phyloP scores from a whole-genome alignment of 2,113 vertebrate species.

The Chaetodon trifascialis region DNA sequence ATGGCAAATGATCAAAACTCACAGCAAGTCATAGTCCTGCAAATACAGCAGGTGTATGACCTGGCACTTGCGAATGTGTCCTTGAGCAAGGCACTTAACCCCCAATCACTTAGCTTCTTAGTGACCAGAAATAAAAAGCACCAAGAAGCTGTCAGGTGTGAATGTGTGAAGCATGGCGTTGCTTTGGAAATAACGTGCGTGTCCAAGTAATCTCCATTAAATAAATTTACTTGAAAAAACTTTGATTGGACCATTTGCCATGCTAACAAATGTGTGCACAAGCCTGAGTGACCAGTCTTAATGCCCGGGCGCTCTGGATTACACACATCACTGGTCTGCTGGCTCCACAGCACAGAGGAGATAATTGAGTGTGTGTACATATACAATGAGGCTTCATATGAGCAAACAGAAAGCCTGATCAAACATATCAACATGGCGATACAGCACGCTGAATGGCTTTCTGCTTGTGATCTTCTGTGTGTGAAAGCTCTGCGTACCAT shows the following conservation, averaged over 20 bases:
- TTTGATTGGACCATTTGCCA: conserved; percentile 51
- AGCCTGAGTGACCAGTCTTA: conserved; percentile 60
- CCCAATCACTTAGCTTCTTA: conserved; percentile 1
- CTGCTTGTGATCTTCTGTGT: conserved; percentile 54
- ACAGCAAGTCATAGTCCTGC: too few species aligned
- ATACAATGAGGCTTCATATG: conserved; percentile 66
- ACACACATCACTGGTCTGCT: conserved; percentile 57
- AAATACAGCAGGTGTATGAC: too few species aligned
- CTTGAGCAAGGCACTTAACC: conserved; percentile 31
- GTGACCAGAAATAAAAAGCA: conserved; percentile 30
- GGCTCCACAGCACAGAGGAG: conserved; percentile 47
- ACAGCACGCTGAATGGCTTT: conserved; percentile 51
- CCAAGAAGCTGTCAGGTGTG: conserved; percentile 3
- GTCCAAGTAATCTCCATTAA: neutral
- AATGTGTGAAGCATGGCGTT: conserved; percentile 6
- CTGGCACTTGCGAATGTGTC: conserved; percentile 36
- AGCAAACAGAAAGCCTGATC: conserved; percentile 73
- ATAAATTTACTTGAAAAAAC: conserved; percentile 35
- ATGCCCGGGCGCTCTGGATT: conserved; percentile 58
- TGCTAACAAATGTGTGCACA: conserved; percentile 50
- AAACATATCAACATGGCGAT: conserved; percentile 50
- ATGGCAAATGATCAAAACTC: too few species aligned
- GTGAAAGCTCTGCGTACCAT: conserved; percentile 26
- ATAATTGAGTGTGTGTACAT: conserved; percentile 69
- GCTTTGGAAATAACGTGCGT: neutral